Percentiles rank a stretch among this genome's conserved stretches.
Conservation (phyloP, 2,888 invertebrate species). For the Dione vanillae region DNA sequence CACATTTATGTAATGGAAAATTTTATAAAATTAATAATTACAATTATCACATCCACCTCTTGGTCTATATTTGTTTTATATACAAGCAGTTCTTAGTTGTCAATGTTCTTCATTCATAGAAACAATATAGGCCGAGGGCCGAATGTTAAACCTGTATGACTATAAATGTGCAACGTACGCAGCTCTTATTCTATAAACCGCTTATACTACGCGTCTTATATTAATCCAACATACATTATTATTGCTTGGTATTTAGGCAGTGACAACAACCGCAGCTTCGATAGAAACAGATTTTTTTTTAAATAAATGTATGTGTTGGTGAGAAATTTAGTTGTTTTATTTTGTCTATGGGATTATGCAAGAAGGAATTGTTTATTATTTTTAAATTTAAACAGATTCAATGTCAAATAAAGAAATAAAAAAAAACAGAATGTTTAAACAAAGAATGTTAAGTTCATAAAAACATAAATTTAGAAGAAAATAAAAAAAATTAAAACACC, state of each 20-base stretch:
- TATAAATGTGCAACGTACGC: conserved; percentile 16
- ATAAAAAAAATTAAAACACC: not conserved
- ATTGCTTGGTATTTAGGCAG: conserved; percentile 57
- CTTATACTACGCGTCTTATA: conserved; percentile 25
- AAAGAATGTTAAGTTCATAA: no score
- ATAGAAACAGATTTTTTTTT: not conserved
- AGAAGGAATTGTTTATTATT: not conserved
- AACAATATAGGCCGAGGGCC: not conserved
- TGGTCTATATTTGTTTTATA: not conserved
- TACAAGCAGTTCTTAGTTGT: not conserved
- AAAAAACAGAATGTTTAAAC: no score
- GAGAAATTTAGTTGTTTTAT: not conserved
- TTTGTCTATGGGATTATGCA: not conserved
- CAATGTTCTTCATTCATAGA: not conserved
- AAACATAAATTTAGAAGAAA: no score
- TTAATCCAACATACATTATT: conserved; percentile 38
- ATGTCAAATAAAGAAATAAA: no score
- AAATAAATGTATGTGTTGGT: not conserved
- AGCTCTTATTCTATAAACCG: conserved; percentile 14
- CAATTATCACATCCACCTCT: not conserved
- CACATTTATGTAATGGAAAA: not conserved
- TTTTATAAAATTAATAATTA: not conserved
- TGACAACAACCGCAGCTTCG: conserved; percentile 44
- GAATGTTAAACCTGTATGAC: not conserved
- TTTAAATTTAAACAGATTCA: no score